These are phyloP conservation scores for Peribatodes rhomboidaria DNA, from an alignment of 2,888 invertebrate species.

Conservation along the genomic window DNA sequence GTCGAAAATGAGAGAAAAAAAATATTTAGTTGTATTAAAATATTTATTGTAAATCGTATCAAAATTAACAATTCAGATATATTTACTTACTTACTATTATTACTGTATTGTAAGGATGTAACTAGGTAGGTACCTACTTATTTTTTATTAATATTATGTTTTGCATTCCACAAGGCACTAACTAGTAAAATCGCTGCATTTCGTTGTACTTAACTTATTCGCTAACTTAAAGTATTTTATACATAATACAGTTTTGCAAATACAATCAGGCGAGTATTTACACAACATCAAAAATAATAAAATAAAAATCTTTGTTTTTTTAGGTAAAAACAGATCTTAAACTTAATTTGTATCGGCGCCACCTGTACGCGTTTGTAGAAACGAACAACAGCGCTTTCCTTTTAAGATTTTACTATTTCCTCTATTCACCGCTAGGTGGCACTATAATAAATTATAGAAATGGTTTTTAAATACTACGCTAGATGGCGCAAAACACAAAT, in stretches of 20 bases:
- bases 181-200: slow-evolving; percentile 44
- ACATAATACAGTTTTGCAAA: slow-evolving; percentile 14
- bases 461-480: background rate
- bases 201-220: slow-evolving; percentile 24
- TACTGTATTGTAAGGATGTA: no score
- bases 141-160: slow-evolving; percentile 2
- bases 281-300: slow-evolving; percentile 10
- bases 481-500: background rate
- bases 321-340: background rate
- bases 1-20: slow-evolving; percentile 16
- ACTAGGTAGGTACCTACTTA: slow-evolving; percentile 16
- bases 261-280: slow-evolving; percentile 35
- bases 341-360: slow-evolving; percentile 27
- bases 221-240: background rate
- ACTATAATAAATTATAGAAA: background rate
- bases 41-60: slow-evolving; percentile 40
- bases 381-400: background rate
- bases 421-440: background rate
- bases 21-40: slow-evolving; percentile 14
- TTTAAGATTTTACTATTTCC: background rate
- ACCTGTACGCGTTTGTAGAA: slow-evolving; percentile 20
- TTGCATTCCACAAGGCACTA: slow-evolving; percentile 57
- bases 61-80: slow-evolving; percentile 44
- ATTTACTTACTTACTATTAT: slow-evolving; percentile 16
- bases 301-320: slow-evolving; percentile 12